phyloP scores from a whole-genome alignment of 1,140 invertebrate genomes.

The Pseudomyrmex cubaensis region DNA sequence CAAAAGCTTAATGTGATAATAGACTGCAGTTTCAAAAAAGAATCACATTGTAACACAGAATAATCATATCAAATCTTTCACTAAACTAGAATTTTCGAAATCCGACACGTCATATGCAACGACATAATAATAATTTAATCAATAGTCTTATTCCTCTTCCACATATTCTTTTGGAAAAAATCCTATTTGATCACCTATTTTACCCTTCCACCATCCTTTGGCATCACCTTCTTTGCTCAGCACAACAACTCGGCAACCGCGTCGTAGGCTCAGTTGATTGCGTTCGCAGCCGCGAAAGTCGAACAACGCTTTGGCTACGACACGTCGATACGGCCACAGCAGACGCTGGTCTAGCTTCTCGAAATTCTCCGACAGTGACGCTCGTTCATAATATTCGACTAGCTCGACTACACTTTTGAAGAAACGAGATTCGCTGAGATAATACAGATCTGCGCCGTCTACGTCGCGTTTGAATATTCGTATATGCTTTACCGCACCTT shows the following conservation, averaged over 20 bases:
- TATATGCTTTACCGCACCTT: constrained; percentile 96
- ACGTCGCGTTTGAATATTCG: constrained; percentile 90
- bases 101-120: constrained; percentile 33
- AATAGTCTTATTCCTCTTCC: constrained; percentile 81
- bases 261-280: constrained; percentile 91
- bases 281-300: constrained; percentile 90
- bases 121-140: constrained; percentile 21
- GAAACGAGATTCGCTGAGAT: constrained; percentile 94
- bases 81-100: not conserved
- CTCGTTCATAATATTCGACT: constrained; percentile 95
- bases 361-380: constrained; percentile 96
- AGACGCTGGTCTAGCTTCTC: constrained; percentile 91
- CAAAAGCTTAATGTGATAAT: not conserved
- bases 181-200: constrained; percentile 88
- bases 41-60: no score
- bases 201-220: constrained; percentile 94
- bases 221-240: constrained; percentile 91
- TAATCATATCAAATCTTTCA: no score
- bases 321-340: constrained; percentile 91
- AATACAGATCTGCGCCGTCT: constrained; percentile 88
- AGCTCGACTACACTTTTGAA: constrained; percentile 96
- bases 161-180: constrained; percentile 89
- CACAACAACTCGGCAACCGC: constrained; percentile 92
- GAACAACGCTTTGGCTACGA: constrained; percentile 91
- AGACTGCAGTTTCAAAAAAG: no score